phyloP scores from a whole-genome alignment of 2,888 invertebrate species.

The Phortica magna region DNA sequence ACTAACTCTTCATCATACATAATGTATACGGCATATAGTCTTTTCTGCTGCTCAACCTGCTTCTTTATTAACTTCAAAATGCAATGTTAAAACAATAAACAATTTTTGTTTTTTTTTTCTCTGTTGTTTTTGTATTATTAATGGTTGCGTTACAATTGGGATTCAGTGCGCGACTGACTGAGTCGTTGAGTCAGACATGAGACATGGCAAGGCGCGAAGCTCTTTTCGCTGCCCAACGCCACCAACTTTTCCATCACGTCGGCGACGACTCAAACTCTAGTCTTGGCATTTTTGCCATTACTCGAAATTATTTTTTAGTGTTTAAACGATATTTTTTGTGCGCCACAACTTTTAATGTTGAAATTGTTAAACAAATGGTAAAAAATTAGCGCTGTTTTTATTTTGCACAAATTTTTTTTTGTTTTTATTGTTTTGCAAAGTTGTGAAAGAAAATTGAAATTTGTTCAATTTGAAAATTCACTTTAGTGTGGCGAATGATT shows the following conservation, averaged over 20 bases:
- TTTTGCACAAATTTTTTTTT: neutral
- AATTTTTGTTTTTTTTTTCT: constrained; percentile 46
- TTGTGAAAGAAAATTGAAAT: constrained; percentile 57
- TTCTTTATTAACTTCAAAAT: constrained; percentile 25
- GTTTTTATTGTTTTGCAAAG: constrained; percentile 12
- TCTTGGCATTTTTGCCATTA: constrained; percentile 56
- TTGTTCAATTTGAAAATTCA: constrained; percentile 66
- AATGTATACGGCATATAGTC: constrained; percentile 30
- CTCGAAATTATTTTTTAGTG: constrained; percentile 56
- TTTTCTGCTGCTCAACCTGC: constrained; percentile 30
- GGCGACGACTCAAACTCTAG: constrained; percentile 37
- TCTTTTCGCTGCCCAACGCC: constrained; percentile 23
- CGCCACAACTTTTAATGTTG: constrained; percentile 55
- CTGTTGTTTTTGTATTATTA: constrained; percentile 49
- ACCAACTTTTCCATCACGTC: constrained; percentile 31
- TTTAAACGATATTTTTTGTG: constrained; percentile 56
- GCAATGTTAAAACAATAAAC: constrained; percentile 23
- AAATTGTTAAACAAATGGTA: constrained; percentile 50
- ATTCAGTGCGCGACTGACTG: constrained; percentile 72
- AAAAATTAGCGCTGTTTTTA: neutral
- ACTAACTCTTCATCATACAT: constrained; percentile 27
- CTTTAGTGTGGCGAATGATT: constrained; percentile 67
- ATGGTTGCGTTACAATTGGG: constrained; percentile 74
- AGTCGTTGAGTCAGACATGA: neutral
- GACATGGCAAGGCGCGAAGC: neutral